These are phyloP conservation scores for Acrocephalus kingi DNA, from an alignment of 2,113 vertebrate species.

Conservation along the genomic window DNA sequence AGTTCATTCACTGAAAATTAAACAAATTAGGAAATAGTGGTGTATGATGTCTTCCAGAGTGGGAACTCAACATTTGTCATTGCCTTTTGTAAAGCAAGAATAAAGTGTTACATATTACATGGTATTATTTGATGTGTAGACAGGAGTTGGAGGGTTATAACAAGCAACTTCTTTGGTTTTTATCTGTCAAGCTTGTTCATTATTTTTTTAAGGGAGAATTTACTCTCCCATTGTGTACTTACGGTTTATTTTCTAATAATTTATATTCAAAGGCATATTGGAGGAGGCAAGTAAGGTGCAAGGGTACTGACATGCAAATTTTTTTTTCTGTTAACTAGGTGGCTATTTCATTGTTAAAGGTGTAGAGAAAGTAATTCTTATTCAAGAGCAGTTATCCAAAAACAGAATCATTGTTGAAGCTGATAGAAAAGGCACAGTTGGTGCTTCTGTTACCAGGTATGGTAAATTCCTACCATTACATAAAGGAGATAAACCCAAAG, in stretches of 20 bases:
- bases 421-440: constrained; percentile 93
- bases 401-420: constrained; percentile 98
- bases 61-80: not conserved
- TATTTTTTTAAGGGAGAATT: not conserved
- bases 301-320: not conserved
- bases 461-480: not conserved
- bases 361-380: constrained; percentile 97
- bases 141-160: not conserved
- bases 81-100: not conserved
- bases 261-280: not conserved
- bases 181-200: not conserved
- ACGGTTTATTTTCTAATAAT: not conserved
- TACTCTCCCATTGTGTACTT: not conserved
- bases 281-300: not conserved
- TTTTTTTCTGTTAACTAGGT: constrained; percentile 74
- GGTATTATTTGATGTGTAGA: not conserved
- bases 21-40: not conserved
- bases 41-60: not conserved
- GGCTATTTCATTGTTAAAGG: constrained; percentile 99
- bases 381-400: constrained; percentile 98
- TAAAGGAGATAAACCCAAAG: not conserved
- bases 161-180: not conserved
- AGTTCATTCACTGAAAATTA: not conserved
- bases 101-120: not conserved
- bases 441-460: constrained; percentile 97